phyloP scores from a whole-genome alignment of 1,140 invertebrate genomes.

The Proctacanthus coquilletti region DNA sequence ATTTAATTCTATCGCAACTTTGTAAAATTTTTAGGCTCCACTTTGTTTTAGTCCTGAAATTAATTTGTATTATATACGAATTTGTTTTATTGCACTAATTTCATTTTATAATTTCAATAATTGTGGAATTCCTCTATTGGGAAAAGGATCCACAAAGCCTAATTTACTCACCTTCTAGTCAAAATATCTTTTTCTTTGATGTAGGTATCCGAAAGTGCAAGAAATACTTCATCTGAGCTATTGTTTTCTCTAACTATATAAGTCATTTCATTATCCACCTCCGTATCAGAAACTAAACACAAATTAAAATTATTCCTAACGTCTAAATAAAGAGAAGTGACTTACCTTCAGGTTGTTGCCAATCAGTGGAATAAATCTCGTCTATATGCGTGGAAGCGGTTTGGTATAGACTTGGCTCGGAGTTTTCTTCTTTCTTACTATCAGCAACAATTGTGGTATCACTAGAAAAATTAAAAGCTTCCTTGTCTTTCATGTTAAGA shows the following conservation, averaged over 20 bases:
- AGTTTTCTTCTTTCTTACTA: no score
- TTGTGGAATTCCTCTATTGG: no score
- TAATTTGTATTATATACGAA: no score
- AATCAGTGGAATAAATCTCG: not conserved
- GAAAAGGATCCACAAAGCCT: no score
- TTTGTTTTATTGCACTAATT: no score
- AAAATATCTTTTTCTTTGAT: conserved; percentile 26
- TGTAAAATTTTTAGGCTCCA: conserved; percentile 41
- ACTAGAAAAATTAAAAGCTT: no score
- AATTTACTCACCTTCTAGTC: conserved; percentile 18
- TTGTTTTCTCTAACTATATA: conserved; percentile 20
- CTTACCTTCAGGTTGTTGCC: conserved; percentile 9
- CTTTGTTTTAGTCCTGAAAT: conserved; percentile 33
- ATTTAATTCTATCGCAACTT: conserved; percentile 34
- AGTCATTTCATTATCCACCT: conserved; percentile 18
- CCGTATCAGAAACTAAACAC: conserved; percentile 20
- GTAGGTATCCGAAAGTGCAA: conserved; percentile 23
- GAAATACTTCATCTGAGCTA: conserved; percentile 17
- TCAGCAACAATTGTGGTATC: no score
- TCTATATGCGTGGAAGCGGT: not conserved
- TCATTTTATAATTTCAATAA: no score
- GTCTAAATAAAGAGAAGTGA: not conserved
- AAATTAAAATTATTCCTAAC: not conserved
- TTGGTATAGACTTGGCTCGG: no score
- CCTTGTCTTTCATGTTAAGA: no score